Evolutionary conservation across 2,888 invertebrate genomes (phyloP).

Genomic region (Polietes domitor): DNA sequence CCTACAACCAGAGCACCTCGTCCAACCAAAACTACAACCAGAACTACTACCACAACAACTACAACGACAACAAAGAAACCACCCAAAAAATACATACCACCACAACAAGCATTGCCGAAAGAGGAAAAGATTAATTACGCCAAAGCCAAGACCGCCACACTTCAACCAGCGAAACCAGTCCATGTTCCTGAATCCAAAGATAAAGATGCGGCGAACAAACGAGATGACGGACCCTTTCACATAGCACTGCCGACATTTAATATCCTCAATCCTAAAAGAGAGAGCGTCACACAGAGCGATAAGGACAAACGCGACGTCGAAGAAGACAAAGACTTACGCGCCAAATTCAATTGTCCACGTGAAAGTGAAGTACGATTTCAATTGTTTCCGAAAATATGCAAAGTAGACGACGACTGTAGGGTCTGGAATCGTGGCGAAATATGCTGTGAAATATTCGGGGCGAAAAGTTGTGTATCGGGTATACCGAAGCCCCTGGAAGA

Average conservation of each 20-base stretch:
- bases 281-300: conserved; percentile 57
- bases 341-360: conserved; percentile 78
- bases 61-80: conserved; percentile 63
- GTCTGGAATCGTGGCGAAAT: conserved; percentile 78
- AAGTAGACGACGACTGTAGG: conserved; percentile 77
- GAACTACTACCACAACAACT: conserved; percentile 4
- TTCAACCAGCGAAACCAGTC: conserved; percentile 27
- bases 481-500: conserved; percentile 83
- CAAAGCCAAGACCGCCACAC: conserved; percentile 51
- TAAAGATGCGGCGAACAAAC: conserved; percentile 23
- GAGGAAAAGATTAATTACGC: conserved; percentile 61
- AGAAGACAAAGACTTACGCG: conserved; percentile 71
- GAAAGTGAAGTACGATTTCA: conserved; percentile 81
- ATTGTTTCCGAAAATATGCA: conserved; percentile 79
- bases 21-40: conserved; percentile 15
- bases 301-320: conserved; percentile 79
- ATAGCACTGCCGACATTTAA: conserved; percentile 76
- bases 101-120: conserved; percentile 49
- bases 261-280: conserved; percentile 63
- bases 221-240: conserved; percentile 75
- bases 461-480: conserved; percentile 84
- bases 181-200: neutral
- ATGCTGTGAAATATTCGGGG: conserved; percentile 80
- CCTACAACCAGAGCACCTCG: conserved; percentile 65
- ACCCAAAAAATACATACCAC: conserved; percentile 69